phyloP scores from a whole-genome alignment of 2,888 invertebrate genomes.

The Cantharis rufa region DNA sequence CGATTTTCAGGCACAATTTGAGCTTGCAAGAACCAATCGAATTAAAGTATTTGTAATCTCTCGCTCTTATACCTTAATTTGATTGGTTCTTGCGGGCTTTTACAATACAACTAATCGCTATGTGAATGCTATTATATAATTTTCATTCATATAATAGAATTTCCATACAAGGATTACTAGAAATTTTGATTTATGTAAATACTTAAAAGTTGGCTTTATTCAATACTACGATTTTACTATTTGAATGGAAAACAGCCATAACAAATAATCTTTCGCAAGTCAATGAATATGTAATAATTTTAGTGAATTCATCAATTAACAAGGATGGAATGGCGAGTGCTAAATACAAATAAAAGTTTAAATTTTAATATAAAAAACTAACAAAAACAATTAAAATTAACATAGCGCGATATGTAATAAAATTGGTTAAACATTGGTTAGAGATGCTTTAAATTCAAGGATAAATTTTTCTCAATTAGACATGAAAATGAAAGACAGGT shows the following conservation, averaged over 20 bases:
- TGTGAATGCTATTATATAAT: not conserved
- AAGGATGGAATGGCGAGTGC: not conserved
- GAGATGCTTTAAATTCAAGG: not conserved
- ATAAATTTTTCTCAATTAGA: not conserved
- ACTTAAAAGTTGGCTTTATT: not conserved
- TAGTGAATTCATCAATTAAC: not conserved
- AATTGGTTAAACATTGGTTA: not conserved
- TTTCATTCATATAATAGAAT: not conserved
- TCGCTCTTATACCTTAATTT: too few species aligned
- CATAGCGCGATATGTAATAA: not conserved
- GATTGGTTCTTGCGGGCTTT: too few species aligned
- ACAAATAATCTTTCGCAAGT: not conserved
- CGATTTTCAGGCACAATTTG: too few species aligned
- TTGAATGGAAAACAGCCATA: not conserved
- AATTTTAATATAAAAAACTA: too few species aligned
- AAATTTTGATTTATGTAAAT: not conserved
- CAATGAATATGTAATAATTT: not conserved
- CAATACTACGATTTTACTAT: not conserved
- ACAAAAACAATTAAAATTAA: not conserved
- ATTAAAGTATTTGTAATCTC: too few species aligned
- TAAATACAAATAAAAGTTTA: too few species aligned
- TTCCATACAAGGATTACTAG: not conserved
- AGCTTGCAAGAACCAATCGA: too few species aligned
- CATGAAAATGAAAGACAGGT: not conserved
- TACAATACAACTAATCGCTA: too few species aligned